Evolutionary conservation across 2,888 invertebrate genomes (phyloP).

Genomic region (Aporophyla lueneburgensis): DNA sequence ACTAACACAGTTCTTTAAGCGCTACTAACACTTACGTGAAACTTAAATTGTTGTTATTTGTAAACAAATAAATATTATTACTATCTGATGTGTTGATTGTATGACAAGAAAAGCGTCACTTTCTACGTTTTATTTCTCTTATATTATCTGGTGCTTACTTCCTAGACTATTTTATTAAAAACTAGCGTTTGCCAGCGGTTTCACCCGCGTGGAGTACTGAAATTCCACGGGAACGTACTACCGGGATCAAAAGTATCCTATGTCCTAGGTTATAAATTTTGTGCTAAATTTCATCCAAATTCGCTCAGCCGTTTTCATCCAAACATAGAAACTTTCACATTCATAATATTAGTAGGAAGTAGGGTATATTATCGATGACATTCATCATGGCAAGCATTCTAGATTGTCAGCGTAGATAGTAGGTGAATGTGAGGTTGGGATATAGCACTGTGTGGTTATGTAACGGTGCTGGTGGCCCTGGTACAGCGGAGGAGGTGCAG

Average conservation of each 20-base stretch:
- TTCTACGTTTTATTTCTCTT: too few species aligned
- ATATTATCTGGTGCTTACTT: neutral
- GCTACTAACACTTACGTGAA: neutral
- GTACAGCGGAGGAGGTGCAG: constrained; percentile 76
- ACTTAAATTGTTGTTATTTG: neutral
- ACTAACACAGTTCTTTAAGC: neutral
- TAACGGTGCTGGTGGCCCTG: constrained; percentile 6
- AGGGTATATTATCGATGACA: neutral
- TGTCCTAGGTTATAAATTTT: too few species aligned
- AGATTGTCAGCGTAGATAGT: neutral
- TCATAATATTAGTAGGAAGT: too few species aligned
- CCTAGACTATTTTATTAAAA: too few species aligned
- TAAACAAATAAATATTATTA: neutral
- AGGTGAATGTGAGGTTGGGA: neutral
- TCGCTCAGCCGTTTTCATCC: too few species aligned
- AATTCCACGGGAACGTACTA: too few species aligned
- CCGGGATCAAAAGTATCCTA: too few species aligned
- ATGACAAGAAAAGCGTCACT: neutral
- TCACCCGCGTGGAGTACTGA: too few species aligned
- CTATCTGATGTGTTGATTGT: too few species aligned
- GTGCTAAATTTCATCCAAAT: too few species aligned
- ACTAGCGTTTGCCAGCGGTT: too few species aligned
- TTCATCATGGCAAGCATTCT: neutral
- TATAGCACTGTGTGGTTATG: neutral
- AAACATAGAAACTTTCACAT: too few species aligned